Evolutionary conservation across 2,888 invertebrate species (phyloP).

Genomic region (Cantharis rustica): DNA sequence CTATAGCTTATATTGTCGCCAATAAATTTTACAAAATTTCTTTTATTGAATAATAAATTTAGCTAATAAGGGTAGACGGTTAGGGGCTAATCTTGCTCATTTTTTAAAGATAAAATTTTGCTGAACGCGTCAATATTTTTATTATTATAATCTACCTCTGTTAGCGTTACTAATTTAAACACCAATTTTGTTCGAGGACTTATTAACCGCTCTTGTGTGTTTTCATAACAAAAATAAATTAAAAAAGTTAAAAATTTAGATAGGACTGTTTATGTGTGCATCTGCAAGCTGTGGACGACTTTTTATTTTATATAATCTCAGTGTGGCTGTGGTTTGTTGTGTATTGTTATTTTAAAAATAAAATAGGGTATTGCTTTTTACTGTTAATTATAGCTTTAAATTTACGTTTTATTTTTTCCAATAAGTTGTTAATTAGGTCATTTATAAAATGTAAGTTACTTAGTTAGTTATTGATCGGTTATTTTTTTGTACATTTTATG

Average conservation of each 20-base stretch:
- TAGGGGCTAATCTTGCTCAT: conserved; percentile 19
- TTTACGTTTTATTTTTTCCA: neutral
- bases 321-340: conserved; percentile 22
- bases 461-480: neutral
- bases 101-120: conserved; percentile 3
- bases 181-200: conserved; percentile 19
- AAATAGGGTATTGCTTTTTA: conserved; percentile 17
- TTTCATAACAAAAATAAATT: conserved; percentile 5
- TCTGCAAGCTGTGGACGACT: neutral
- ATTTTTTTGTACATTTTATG: neutral
- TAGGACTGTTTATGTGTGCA: neutral
- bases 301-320: conserved; percentile 6
- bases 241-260: neutral
- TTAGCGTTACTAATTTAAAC: conserved; percentile 13
- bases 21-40: conserved; percentile 26
- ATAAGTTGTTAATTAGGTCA: neutral
- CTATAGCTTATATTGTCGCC: conserved; percentile 35
- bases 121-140: conserved; percentile 2
- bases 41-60: conserved; percentile 6
- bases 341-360: conserved; percentile 22
- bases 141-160: conserved; percentile 26
- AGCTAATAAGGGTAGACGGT: conserved; percentile 15
- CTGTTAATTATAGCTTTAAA: conserved; percentile 22
- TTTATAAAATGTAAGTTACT: neutral
- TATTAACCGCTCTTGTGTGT: conserved; percentile 8